Percentiles rank a stretch among this genome's conserved stretches.
Evolutionary conservation across 2,888 invertebrate species (phyloP).

Genomic region (Phasia obesa): DNA sequence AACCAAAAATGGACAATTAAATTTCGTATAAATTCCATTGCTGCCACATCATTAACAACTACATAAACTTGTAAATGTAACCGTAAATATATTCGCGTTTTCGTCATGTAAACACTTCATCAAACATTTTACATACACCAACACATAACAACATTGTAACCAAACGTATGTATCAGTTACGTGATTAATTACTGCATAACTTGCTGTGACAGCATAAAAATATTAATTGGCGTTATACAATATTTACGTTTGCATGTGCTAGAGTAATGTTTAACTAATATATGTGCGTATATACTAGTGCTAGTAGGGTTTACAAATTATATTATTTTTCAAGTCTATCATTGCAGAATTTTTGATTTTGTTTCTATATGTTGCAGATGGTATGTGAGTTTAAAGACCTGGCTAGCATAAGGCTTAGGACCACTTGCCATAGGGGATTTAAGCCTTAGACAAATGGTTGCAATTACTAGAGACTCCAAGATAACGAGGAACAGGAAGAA

Average conservation of each 20-base stretch:
- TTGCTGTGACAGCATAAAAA: conserved; percentile 70
- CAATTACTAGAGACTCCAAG: no score
- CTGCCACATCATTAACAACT: conserved; percentile 16
- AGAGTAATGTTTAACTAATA: not conserved
- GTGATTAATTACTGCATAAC: conserved; percentile 71
- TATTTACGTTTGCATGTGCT: conserved; percentile 24
- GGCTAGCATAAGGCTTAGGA: no score
- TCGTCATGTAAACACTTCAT: not conserved
- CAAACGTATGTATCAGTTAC: conserved; percentile 60
- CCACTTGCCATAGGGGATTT: no score
- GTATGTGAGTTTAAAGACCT: no score
- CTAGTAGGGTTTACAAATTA: conserved; percentile 12
- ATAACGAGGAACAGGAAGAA: no score
- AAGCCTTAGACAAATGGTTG: no score
- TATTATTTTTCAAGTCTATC: no score
- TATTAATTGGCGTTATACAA: conserved; percentile 67
- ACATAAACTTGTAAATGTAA: not conserved
- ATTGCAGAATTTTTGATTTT: no score
- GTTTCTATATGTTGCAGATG: no score
- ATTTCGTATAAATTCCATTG: conserved; percentile 28
- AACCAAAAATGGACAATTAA: conserved; percentile 49
- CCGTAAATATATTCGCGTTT: not conserved
- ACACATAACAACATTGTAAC: conserved; percentile 3
- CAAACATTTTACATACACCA: not conserved
- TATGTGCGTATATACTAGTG: not conserved